Evolutionary conservation across 2,888 invertebrate genomes (phyloP).

Genomic region (Ectobius pallidus): DNA sequence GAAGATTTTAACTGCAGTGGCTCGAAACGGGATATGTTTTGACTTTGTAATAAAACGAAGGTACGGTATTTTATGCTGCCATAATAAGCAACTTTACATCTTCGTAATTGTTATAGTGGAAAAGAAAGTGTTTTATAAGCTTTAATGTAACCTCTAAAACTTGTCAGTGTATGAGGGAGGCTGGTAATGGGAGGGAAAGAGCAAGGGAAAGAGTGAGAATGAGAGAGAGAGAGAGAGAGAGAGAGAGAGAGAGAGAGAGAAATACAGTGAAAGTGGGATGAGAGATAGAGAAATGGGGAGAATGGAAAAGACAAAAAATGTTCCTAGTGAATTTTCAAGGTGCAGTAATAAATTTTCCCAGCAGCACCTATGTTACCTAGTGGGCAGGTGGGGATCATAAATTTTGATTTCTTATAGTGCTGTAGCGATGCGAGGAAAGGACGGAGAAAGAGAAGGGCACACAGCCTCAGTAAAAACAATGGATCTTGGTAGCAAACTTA

Average conservation of each 20-base stretch:
- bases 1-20: no score
- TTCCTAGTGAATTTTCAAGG: constrained; percentile 33
- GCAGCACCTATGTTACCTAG: constrained; percentile 23
- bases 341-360: constrained; percentile 33
- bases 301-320: background rate
- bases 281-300: no score
- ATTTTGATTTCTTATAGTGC: constrained; percentile 36
- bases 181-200: no score
- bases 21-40: no score
- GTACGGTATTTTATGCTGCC: no score
- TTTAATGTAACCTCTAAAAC: background rate
- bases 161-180: background rate
- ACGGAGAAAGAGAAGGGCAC: background rate
- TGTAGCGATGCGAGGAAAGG: background rate
- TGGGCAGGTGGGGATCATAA: constrained; percentile 33
- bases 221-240: no score
- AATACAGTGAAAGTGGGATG: no score
- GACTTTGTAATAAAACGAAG: no score
- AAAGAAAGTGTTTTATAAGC: background rate
- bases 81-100: no score
- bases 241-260: background rate
- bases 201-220: no score
- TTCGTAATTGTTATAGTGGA: no score
- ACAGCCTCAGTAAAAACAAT: constrained; percentile 34
- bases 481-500: constrained; percentile 28